Percentiles rank a stretch among this genome's conserved stretches.
phyloP scores from a whole-genome alignment of 1,140 invertebrate species.

The Pissodes strobi region DNA sequence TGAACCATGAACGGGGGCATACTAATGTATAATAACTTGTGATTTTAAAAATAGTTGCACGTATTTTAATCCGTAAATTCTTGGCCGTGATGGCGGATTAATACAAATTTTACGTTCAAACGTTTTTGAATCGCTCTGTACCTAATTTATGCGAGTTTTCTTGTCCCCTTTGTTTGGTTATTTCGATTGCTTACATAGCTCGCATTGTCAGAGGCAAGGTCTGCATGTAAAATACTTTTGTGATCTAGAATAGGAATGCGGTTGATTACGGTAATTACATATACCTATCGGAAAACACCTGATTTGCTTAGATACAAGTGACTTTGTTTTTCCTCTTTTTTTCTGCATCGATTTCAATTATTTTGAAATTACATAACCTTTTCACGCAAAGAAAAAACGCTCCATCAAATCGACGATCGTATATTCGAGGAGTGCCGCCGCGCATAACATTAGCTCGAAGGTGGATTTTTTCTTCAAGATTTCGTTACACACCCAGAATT shows the following conservation, averaged over 20 bases:
- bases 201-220: slow-evolving; percentile 8
- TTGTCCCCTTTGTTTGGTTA: too few species aligned
- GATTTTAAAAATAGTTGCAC: slow-evolving; percentile 7
- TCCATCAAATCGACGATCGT: too few species aligned
- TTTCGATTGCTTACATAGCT: slow-evolving; percentile 7
- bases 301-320: background rate
- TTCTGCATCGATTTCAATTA: background rate
- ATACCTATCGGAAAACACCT: background rate
- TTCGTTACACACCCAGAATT: slow-evolving; percentile 19
- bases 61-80: background rate
- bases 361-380: too few species aligned
- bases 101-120: too few species aligned
- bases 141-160: too few species aligned
- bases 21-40: slow-evolving; percentile 28
- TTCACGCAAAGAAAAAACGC: too few species aligned
- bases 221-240: slow-evolving; percentile 11
- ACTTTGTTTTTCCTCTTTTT: background rate
- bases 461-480: too few species aligned
- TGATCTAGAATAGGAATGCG: slow-evolving; percentile 15
- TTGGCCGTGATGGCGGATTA: too few species aligned
- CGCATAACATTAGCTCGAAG: too few species aligned
- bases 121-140: too few species aligned
- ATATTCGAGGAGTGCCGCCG: too few species aligned
- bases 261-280: slow-evolving; percentile 10
- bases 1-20: slow-evolving; percentile 21